phyloP scores from a whole-genome alignment of 2,888 invertebrate genomes.

The Cerastoderma edule region DNA sequence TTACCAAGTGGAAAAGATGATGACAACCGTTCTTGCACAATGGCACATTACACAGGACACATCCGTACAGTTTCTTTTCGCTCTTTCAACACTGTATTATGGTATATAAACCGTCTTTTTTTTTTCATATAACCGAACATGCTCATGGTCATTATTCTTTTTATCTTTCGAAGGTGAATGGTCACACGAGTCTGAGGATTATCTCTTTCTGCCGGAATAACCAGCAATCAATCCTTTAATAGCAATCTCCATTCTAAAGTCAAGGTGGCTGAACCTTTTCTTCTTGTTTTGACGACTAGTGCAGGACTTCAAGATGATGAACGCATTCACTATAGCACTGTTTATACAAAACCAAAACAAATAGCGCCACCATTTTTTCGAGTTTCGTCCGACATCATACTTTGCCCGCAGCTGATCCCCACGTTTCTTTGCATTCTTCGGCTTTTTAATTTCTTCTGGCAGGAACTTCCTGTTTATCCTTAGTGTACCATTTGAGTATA shows the following conservation, averaged over 20 bases:
- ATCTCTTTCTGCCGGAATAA: slow-evolving; percentile 27
- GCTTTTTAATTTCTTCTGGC: slow-evolving; percentile 13
- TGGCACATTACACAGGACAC: slow-evolving; percentile 10
- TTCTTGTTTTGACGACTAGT: background rate
- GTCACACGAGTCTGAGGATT: background rate
- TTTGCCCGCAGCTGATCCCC: slow-evolving; percentile 35
- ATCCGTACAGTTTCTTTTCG: slow-evolving; percentile 21
- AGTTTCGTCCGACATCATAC: slow-evolving; percentile 30
- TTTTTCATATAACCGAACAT: slow-evolving; percentile 7
- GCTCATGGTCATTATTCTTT: slow-evolving; percentile 27
- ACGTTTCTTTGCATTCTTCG: slow-evolving; percentile 11
- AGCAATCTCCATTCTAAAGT: slow-evolving; percentile 26
- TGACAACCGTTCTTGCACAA: slow-evolving; percentile 13
- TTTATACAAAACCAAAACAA: slow-evolving; percentile 40
- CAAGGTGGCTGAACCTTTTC: slow-evolving; percentile 24
- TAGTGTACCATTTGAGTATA: slow-evolving; percentile 43
- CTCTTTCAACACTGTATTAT: background rate
- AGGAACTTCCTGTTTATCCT: slow-evolving; percentile 28
- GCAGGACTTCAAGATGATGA: slow-evolving; percentile 24
- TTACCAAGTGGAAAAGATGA: background rate
- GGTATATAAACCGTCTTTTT: slow-evolving; percentile 10
- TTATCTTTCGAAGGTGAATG: background rate
- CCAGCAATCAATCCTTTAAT: slow-evolving; percentile 33
- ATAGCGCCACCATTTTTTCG: slow-evolving; percentile 41
- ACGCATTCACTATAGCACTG: slow-evolving; percentile 36